Base-by-base conservation (phyloP, 2,888 invertebrate genomes). In the Eretmocerus hayati region DNA sequence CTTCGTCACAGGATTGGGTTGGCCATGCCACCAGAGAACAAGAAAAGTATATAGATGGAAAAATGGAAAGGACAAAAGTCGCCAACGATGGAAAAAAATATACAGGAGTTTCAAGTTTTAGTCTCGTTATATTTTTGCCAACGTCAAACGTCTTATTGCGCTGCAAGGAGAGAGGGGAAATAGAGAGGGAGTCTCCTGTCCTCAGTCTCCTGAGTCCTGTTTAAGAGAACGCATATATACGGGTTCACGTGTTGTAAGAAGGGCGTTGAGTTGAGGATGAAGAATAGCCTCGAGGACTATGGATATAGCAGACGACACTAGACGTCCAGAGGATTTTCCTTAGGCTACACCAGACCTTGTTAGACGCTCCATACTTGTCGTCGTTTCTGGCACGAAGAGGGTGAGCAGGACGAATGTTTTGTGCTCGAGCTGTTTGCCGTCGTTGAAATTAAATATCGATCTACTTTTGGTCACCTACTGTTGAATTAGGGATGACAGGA, bases 391-490 rank as follows among this genome's bases (percentile, higher is more conserved):
- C 19, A 31, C 36, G 43, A 18, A 18, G 42, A 4, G 11, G 23
- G 11, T 9, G 32, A n/a, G n/a, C n/a, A n/a, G n/a, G n/a, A n/a
- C n/a, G n/a, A n/a, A n/a, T n/a, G n/a, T 51, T 57, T 57, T 62
- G 59, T 59, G 44, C 46, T 40, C 8, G 20, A 21, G 32, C n/a
- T n/a, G 42, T 13, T 52, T 46, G 53, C 58, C 58, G 56, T 62
- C 59, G 61, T 62, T 62, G 59, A 62, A 63, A 63, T 64, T 57
- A 64, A 62, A 63, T 64, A 64, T 64, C 60, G 65, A 64, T 63
- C 57, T 60, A 56, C 59, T 58, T 33, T 33, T n/a, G n/a, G n/a
- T n/a, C n/a, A n/a, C n/a, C n/a, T n/a, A n/a, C n/a, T n/a, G 54
- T 48, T 40, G 44, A 42, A 48, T 48, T 48, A 48, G 38, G 23